Conservation (phyloP, 1,140 invertebrate species). For the Ostrea denselamellosa region DNA sequence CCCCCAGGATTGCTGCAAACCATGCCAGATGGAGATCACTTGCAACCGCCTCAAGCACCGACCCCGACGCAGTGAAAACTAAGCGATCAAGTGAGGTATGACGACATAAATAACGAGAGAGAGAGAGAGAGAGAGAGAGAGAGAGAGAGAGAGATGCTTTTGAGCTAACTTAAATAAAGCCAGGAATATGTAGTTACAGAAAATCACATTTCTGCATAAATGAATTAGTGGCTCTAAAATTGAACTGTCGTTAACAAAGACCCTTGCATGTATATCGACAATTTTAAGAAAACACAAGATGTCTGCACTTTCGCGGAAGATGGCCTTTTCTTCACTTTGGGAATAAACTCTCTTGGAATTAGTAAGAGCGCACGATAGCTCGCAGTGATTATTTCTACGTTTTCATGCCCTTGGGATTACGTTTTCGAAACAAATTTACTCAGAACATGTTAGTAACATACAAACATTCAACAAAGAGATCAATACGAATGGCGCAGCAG, state of each 20-base stretch:
- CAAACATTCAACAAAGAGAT: constrained; percentile 21
- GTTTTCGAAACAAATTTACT: constrained; percentile 14
- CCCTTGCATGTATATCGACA: neutral
- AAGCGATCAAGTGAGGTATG: no score
- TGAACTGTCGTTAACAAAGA: neutral
- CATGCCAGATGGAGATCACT: no score
- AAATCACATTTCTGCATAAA: neutral
- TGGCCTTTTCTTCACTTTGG: constrained; percentile 27
- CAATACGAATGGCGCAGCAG: neutral
- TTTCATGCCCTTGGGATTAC: neutral
- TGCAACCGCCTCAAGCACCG: no score
- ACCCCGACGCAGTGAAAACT: no score
- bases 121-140: constrained; percentile 4
- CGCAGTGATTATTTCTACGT: constrained; percentile 32
- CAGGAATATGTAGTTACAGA: neutral
- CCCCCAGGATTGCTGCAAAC: no score
- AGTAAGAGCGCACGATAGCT: neutral
- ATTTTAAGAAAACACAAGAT: neutral
- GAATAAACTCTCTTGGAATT: constrained; percentile 13
- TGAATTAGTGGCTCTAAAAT: neutral
- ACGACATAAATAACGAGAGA: neutral
- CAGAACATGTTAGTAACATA: constrained; percentile 8
- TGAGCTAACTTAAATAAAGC: no score
- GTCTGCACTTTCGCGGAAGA: neutral
- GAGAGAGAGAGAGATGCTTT: constrained; percentile 2